These are phyloP conservation scores for Yponomeuta malinellus DNA, from an alignment of 2,888 invertebrate species.

Conservation along the genomic window DNA sequence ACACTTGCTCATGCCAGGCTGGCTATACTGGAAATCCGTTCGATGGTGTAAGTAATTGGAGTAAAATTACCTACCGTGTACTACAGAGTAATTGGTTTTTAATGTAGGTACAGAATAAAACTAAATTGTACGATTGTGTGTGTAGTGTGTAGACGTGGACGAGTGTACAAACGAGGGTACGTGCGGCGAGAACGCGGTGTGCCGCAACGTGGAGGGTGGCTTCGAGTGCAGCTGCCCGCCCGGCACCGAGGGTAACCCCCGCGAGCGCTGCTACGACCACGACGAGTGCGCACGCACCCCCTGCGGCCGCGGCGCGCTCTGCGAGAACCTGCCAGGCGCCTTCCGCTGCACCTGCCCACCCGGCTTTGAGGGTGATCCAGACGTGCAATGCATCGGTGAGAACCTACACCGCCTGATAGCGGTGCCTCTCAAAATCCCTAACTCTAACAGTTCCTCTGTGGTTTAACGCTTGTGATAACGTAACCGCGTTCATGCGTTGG, in stretches of 20 bases:
- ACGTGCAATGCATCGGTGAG: constrained; percentile 84
- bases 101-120: neutral
- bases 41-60: constrained; percentile 54
- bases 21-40: constrained; percentile 90
- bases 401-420: constrained; percentile 62
- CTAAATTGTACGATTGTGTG: neutral
- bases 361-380: constrained; percentile 88
- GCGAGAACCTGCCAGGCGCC: constrained; percentile 86
- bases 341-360: constrained; percentile 89
- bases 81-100: neutral
- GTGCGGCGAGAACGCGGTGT: constrained; percentile 87
- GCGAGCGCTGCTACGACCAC: constrained; percentile 82
- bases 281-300: constrained; percentile 85
- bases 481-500: constrained; percentile 41
- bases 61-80: neutral
- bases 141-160: constrained; percentile 86
- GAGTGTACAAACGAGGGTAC: constrained; percentile 84
- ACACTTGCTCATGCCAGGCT: constrained; percentile 87
- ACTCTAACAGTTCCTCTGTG: constrained; percentile 42
- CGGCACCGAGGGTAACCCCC: constrained; percentile 88
- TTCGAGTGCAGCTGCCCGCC: constrained; percentile 89
- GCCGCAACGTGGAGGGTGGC: constrained; percentile 86
- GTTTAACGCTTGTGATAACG: constrained; percentile 59
- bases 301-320: constrained; percentile 87
- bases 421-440: constrained; percentile 42